Percentiles rank a stretch among this genome's conserved stretches.
These are phyloP conservation scores for Aegithalos caudatus DNA, from an alignment of 2,113 vertebrate species.

Conservation along the genomic window DNA sequence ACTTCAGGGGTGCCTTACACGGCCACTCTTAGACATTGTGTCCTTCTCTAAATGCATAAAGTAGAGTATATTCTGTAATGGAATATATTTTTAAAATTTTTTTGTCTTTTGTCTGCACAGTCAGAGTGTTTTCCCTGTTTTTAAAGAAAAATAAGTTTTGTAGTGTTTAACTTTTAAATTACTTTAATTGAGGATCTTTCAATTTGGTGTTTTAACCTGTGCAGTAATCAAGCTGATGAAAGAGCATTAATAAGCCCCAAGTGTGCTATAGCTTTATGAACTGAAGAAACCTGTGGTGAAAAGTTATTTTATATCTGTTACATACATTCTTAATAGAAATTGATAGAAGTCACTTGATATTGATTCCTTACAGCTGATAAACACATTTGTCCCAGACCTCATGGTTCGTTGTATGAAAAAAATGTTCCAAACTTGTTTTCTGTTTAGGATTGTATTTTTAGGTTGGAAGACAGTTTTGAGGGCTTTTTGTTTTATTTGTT, in stretches of 20 bases:
- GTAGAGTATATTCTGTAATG: neutral
- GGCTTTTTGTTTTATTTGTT: accelerated
- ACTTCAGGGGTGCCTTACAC: neutral
- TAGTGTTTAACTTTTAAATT: neutral
- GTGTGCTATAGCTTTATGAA: neutral
- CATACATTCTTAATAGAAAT: neutral
- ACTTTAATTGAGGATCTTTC: neutral
- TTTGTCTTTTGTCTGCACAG: neutral
- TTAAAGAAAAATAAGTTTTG: neutral
- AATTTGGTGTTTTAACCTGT: neutral
- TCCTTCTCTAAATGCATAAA: neutral
- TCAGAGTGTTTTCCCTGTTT: neutral
- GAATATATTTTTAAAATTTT: neutral
- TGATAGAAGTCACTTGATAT: neutral
- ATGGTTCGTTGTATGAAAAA: neutral
- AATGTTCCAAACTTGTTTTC: neutral
- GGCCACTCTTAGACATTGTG: neutral
- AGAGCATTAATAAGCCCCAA: neutral
- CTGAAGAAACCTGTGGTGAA: neutral
- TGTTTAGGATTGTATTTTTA: neutral
- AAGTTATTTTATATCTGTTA: neutral
- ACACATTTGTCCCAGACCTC: neutral
- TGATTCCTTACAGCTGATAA: neutral
- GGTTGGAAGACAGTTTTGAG: neutral
- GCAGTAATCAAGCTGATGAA: neutral